Conservation (phyloP, 2,113 vertebrate species). For the Stegostoma tigrinum region DNA sequence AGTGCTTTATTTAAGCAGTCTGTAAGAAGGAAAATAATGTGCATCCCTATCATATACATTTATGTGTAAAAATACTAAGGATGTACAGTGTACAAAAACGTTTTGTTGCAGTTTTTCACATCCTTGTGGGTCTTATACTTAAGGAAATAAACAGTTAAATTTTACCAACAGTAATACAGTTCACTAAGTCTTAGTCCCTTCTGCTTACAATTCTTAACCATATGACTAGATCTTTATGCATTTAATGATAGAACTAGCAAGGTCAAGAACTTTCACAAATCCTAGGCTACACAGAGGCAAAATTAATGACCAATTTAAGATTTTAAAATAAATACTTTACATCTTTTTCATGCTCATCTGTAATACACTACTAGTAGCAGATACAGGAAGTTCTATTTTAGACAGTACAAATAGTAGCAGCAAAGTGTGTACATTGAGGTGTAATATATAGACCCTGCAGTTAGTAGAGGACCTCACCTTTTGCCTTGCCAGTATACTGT, state of each 20-base stretch:
- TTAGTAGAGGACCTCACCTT: conserved; percentile 63
- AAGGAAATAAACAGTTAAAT: conserved; percentile 68
- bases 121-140: conserved; percentile 72
- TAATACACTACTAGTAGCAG: conserved; percentile 80
- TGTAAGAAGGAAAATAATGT: conserved; percentile 92
- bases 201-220: conserved; percentile 71
- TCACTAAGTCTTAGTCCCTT: conserved; percentile 61
- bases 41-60: conserved; percentile 86
- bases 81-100: conserved; percentile 96
- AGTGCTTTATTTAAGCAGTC: conserved; percentile 98
- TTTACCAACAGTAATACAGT: conserved; percentile 69
- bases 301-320: conserved; percentile 68
- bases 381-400: conserved; percentile 69
- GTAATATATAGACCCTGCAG: conserved; percentile 72
- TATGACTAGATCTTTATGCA: conserved; percentile 69
- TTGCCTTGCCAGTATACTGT: conserved; percentile 46
- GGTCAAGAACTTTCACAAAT: conserved; percentile 77
- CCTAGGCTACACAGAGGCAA: conserved; percentile 84
- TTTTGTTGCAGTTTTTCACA: conserved; percentile 80
- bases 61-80: conserved; percentile 96
- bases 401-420: conserved; percentile 89
- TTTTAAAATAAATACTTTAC: conserved; percentile 93
- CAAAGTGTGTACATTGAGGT: conserved; percentile 77
- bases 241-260: conserved; percentile 76
- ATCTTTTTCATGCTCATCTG: conserved; percentile 85